A percentile compares a stretch with the other conserved stretches of the same genome.
phyloP scores from a whole-genome alignment of 2,113 vertebrate species.

The Dromiciops gliroides region DNA sequence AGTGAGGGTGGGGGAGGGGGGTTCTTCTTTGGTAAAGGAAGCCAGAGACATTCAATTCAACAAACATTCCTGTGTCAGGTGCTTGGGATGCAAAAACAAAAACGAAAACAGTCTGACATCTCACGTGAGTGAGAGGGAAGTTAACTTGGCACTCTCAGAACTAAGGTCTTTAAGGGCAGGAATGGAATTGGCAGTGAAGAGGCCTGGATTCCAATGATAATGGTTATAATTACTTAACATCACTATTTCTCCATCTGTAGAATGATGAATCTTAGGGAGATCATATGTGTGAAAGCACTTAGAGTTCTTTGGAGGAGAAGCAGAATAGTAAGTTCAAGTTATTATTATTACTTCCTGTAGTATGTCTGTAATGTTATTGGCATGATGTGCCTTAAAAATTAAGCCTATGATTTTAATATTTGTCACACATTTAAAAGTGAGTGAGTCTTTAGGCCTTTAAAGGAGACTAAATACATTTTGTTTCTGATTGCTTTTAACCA shows the following conservation, averaged over 20 bases:
- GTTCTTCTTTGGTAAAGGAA: not conserved
- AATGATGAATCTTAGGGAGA: not conserved
- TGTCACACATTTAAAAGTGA: not conserved
- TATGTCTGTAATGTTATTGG: not conserved
- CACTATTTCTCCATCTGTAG: not conserved
- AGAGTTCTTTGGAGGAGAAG: not conserved
- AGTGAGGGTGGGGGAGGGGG: too few relatives aligned
- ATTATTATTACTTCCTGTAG: not conserved
- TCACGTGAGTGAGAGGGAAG: not conserved
- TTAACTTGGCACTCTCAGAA: not conserved
- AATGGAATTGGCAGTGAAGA: not conserved
- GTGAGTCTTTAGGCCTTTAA: not conserved
- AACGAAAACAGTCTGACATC: not conserved
- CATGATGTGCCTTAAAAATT: not conserved
- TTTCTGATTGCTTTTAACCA: not conserved
- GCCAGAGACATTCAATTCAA: not conserved
- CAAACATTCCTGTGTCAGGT: not conserved
- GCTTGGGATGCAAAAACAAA: not conserved
- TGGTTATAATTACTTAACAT: not conserved
- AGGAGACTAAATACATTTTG: not conserved
- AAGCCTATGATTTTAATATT: not conserved
- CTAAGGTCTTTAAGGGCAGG: not conserved
- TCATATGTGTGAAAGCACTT: not conserved
- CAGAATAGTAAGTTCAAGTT: not conserved
- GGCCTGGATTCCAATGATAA: not conserved